Evolutionary conservation across 2,888 invertebrate genomes (phyloP), one percentile per base, ranked within the genome.

Genomic region (Oxycera nigricornis): DNA sequence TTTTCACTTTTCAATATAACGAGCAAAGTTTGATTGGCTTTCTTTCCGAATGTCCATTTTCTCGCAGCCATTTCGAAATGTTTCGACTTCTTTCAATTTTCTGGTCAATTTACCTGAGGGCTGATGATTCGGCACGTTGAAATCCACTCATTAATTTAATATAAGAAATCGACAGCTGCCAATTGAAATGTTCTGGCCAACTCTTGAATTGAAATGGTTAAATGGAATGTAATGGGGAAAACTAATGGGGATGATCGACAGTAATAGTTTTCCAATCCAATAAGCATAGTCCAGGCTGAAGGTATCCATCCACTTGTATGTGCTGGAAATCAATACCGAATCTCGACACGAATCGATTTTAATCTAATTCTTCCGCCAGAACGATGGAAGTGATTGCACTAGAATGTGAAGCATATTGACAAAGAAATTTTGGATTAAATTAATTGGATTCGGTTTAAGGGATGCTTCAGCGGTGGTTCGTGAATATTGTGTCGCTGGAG

Each of bases 261-360:
- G 46, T 26, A 57, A 57, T 57, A 28, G 57, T 57, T 57, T 57
- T 24, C 57, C 57, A 57, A 11, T 57, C 28, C 28, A 57, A 57
- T 57, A 26, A 57, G 24, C n/a, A 57, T 28, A 57, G 46, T 2
- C 2, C 28, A 7, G 11, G 11, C 46, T 46, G 11, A 46, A 46
- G 46, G 17, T 46, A 46, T 46, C n/a, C 46, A n/a, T 46, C 6
- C 6, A n/a, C n/a, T n/a, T n/a, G n/a, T n/a, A n/a, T n/a, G n/a
- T n/a, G 14, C 14, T 3, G 14, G 46, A 17, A 46, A 3, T 46
- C 46, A 11, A 46, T 46, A 46, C 17, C n/a, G 17, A 46, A 7
- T 46, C 46, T 46, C 17, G 2, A 17, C 17, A 46, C 46, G 11
- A 46, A 46, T 46, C 46, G 17, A 46, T 46, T 46, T 46, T 46